Evolutionary conservation across 2,888 invertebrate species (phyloP).

Genomic region (Dolichomitus sp.): DNA sequence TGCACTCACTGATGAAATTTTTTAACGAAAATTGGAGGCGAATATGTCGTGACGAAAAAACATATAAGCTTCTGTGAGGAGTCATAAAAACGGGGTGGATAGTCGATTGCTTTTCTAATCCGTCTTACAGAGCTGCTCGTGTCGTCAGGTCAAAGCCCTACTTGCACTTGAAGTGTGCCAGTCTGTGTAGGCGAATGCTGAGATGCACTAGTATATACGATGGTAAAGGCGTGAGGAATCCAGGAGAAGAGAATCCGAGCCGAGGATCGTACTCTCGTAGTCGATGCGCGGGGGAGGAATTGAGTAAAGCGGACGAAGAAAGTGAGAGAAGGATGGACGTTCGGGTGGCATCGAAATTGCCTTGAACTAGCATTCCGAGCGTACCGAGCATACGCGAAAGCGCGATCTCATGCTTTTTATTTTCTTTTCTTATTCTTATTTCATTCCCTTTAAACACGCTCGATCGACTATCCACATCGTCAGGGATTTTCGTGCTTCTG

Average conservation of each 20-base stretch:
- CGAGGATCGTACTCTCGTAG: conserved; percentile 46
- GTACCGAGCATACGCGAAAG: conserved; percentile 40
- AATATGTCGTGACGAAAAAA: conserved; percentile 17
- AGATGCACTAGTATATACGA: background rate
- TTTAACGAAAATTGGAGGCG: conserved; percentile 24
- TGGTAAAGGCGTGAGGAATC: conserved; percentile 48
- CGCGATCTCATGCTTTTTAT: conserved; percentile 33
- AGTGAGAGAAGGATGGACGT: background rate
- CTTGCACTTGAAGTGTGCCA: conserved; percentile 1
- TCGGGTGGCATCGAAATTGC: conserved; percentile 64
- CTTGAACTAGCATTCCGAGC: conserved; percentile 61
- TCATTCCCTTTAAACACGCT: conserved; percentile 62
- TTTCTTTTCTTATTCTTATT: conserved; percentile 58
- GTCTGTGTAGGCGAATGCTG: conserved; percentile 13
- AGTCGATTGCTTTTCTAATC: conserved; percentile 67
- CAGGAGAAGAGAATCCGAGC: conserved; percentile 46
- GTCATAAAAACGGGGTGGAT: conserved; percentile 47
- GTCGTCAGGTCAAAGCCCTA: conserved; percentile 47
- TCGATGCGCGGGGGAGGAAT: conserved; percentile 18
- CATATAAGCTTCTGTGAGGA: conserved; percentile 26
- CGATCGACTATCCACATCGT: conserved; percentile 48
- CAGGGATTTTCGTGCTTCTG: conserved; percentile 40
- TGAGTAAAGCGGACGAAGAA: background rate
- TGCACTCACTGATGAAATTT: conserved; percentile 51
- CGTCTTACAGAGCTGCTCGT: conserved; percentile 24